Evolutionary conservation across 2,888 invertebrate species (phyloP), one percentile per base, ranked within the genome.

Genomic region (Caenorhabditis doughertyi): DNA sequence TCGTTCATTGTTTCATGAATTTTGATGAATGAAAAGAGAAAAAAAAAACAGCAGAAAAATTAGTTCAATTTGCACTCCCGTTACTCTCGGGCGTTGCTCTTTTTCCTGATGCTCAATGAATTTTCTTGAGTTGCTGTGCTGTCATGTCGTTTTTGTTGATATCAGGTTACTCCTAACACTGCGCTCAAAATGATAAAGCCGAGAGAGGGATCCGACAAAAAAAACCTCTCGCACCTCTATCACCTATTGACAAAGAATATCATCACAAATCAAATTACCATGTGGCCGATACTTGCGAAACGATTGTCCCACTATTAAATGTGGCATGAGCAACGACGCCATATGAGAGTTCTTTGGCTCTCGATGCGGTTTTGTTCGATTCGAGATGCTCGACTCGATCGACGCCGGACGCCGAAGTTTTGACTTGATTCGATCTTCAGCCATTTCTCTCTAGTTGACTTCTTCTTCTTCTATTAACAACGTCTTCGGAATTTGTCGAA

Each of bases 231-330:
- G 7, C 9, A 35, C 5, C 35, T 35, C 9, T 35, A 7, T 35
- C 35, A 35, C 35, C 9, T 35, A 35, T 35, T 35, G 7, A 35
- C n/a, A n/a, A n/a, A n/a, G n/a, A n/a, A n/a, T n/a, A n/a, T 35
- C 35, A 35, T n/a, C 35, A 35, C 35, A 9, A 35, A 35, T 7
- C 35, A 35, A 9, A 7, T 70, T 74, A 81, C 82, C 82, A 62
- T 72, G 72, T 3, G 58, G 64, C 55, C 70, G 70, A 72, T 82
- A 82, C 53, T 82, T 82, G 0, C 82, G 72, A 68, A 82, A 82
- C 42, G 77, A 77, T 62, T 82, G 60, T 4, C 82, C 72, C 9
- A 82, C 70, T 11, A 71, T 71, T 32, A 76, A 39, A n/a, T 72
- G 82, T 13, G 82, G 77, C 67, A 82, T 82, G 16, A 82, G 62